Evolutionary conservation across 2,888 invertebrate genomes (phyloP).

Genomic region (Callyntrura guangdongensis): DNA sequence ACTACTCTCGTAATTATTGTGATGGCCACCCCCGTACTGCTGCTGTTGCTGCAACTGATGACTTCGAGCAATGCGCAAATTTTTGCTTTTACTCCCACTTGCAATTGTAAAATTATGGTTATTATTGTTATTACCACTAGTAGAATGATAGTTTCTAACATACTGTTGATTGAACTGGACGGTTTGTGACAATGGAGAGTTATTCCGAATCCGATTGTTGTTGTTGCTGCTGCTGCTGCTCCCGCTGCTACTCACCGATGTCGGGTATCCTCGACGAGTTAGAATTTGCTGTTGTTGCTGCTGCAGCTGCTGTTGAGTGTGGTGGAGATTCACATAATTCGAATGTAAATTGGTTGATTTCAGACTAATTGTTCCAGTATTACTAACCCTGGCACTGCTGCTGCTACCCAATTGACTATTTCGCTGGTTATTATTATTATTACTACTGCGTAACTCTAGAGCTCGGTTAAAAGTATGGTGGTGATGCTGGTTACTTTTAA

Average conservation of each 20-base stretch:
- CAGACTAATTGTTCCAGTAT: constrained; percentile 79
- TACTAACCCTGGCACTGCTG: constrained; percentile 70
- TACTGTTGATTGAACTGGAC: constrained; percentile 78
- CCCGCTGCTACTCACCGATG: constrained; percentile 43
- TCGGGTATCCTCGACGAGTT: constrained; percentile 55
- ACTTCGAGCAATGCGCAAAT: constrained; percentile 69
- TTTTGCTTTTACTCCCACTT: constrained; percentile 71
- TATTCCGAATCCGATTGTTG: constrained; percentile 59
- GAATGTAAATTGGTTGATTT: constrained; percentile 78
- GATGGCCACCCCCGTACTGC: constrained; percentile 58
- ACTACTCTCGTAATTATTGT: constrained; percentile 69
- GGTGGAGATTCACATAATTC: constrained; percentile 79
- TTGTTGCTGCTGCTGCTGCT: constrained; percentile 53
- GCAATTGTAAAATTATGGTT: constrained; percentile 63
- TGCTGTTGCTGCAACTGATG: constrained; percentile 56
- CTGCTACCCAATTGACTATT: constrained; percentile 65
- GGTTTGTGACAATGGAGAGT: constrained; percentile 73
- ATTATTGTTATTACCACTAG: constrained; percentile 57
- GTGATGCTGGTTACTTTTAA: constrained; percentile 70
- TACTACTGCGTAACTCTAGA: constrained; percentile 73
- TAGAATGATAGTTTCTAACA: constrained; percentile 67
- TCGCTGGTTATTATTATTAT: constrained; percentile 66
- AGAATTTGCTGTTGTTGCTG: constrained; percentile 61
- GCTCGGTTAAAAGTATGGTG: constrained; percentile 71
- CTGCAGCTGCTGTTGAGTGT: constrained; percentile 63